Evolutionary conservation across 2,797 vertebrate species (phyloP).

Genomic region (Argya squamiceps): DNA sequence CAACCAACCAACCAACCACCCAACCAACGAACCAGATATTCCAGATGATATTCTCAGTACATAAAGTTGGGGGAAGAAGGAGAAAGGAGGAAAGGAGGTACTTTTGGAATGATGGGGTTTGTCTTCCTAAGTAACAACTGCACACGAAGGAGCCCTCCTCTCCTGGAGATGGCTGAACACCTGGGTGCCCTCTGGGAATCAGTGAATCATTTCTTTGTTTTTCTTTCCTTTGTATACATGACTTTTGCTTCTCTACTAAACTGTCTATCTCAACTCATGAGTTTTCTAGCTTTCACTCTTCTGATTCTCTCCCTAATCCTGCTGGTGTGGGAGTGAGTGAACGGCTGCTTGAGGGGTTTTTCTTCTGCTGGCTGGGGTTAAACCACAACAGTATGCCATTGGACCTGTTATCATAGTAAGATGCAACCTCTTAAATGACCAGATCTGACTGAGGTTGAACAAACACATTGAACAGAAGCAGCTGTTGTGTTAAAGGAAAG

Average conservation of each 20-base stretch:
- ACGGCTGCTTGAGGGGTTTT: not conserved
- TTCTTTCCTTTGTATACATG: not conserved
- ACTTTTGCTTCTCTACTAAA: not conserved
- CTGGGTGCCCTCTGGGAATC: not conserved
- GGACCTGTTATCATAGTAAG: not conserved
- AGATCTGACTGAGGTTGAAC: not conserved
- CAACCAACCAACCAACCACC: too few relatives aligned
- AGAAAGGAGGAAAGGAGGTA: not conserved
- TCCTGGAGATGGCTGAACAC: not conserved
- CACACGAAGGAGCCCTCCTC: not conserved
- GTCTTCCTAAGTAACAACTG: not conserved
- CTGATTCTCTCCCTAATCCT: not conserved
- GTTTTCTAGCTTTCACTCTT: not conserved
- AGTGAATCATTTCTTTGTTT: not conserved
- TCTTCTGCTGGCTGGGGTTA: not conserved
- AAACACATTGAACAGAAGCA: not conserved
- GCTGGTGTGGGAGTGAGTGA: not conserved
- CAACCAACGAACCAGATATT: not conserved
- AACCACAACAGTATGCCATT: not conserved
- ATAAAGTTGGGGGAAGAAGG: not conserved
- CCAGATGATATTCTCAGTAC: not conserved
- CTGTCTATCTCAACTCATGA: not conserved
- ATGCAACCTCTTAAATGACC: not conserved
- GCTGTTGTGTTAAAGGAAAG: not conserved
- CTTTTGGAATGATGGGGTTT: not conserved